A percentile compares a stretch with the other conserved stretches of the same genome.
Evolutionary conservation across 2,888 invertebrate species (phyloP).

Genomic region (Galerucella pusilla): DNA sequence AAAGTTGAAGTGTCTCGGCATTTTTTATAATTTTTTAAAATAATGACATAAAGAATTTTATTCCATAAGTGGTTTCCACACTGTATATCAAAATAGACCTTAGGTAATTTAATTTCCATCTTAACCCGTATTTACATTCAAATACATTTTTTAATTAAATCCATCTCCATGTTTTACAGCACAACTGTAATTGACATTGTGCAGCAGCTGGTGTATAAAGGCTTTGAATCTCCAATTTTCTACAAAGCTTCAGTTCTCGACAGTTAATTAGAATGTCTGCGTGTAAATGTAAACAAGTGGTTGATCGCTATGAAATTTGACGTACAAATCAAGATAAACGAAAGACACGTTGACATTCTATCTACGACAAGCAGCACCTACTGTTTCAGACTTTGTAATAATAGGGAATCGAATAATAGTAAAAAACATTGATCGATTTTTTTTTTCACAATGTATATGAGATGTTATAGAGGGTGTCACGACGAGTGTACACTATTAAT

Average conservation of each 20-base stretch:
- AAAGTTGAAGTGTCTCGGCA: no score
- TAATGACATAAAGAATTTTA: no score
- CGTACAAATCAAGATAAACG: background rate
- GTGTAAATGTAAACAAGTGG: background rate
- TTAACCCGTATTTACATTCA: background rate
- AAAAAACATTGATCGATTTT: no score
- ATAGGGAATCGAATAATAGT: background rate
- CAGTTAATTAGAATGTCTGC: constrained; percentile 3
- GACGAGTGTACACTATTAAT: no score
- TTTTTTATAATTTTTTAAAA: no score
- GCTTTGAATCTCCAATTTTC: constrained; percentile 9
- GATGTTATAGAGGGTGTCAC: no score
- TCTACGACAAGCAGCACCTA: constrained; percentile 3
- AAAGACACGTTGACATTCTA: background rate
- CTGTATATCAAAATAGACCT: no score
- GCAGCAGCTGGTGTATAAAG: background rate
- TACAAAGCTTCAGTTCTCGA: background rate
- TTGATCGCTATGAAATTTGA: background rate
- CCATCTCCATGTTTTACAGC: background rate
- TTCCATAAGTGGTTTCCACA: no score
- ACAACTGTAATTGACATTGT: constrained; percentile 12
- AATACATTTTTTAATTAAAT: background rate
- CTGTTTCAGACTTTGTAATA: background rate
- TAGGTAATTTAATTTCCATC: no score
- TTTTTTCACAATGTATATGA: no score